Evolutionary conservation across 2,113 vertebrate genomes (phyloP), one percentile per base, ranked within the genome.

Genomic region (Podilymbus podiceps): DNA sequence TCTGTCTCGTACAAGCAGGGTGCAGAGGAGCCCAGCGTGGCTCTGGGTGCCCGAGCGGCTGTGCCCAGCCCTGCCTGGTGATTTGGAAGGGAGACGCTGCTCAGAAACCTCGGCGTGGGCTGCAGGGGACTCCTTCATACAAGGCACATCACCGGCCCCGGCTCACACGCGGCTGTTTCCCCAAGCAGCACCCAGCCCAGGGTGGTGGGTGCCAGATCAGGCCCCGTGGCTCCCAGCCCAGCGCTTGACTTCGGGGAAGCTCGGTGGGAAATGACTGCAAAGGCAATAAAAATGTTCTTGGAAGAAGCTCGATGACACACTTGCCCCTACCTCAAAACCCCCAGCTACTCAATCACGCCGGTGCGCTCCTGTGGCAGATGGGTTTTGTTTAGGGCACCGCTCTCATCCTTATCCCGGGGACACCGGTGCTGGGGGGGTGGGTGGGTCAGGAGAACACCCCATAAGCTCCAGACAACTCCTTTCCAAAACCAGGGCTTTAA

Each of bases 361-460:
- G 9, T 2, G 0, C 2, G 1, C 23, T 35, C 62, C 46, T 12
- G 0, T 0, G 11, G 25, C 1, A 1, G 44, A 9, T 0, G 12
- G 68, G 59, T 4, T 55, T 76, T 30, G 1, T 8, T 40, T 16
- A 7, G 64, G 68, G 25, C 6, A 0, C 73, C 5, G 25, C 64
- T 47, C 14, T 14, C 67, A 24, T 85, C 82, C 52, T 60, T 3
- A 1, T 2, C 22, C n/a, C 2, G 67, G 64, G 42, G 9, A 35
- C 24, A 47, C 2, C 1, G 1, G 35, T 30, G 35, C 56, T 25
- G 13, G 10, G 19, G 27, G 35, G 15, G 7, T n/a, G n/a, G n/a
- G n/a, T 31, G 12, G 8, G 7, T 4, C 8, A 59, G 8, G 13
- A 27, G 30, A 72, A 15, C 30, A 6, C 52, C 52, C 53, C 78